Evolutionary conservation across 2,888 invertebrate genomes (phyloP).

Genomic region (Nephrotoma flavescens): DNA sequence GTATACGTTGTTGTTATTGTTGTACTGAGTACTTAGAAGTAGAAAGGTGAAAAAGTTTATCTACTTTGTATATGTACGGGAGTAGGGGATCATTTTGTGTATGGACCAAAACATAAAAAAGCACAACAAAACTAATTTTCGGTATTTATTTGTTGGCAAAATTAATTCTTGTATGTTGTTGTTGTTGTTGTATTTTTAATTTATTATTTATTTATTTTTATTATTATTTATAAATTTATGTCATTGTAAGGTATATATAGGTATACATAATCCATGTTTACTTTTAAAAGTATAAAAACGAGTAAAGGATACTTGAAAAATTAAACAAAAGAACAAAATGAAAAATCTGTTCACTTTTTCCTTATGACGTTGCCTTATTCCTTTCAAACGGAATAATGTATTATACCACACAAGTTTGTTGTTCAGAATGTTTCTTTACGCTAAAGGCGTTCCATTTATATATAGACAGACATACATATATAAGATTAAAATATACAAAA

Average conservation of each 20-base stretch:
- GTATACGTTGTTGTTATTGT: background rate
- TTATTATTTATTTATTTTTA: background rate
- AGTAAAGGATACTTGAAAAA: background rate
- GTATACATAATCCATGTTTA: no score
- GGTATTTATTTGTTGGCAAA: background rate
- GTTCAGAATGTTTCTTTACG: no score
- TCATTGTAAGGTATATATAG: no score
- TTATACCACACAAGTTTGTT: background rate
- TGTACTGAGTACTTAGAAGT: background rate
- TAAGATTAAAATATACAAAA: background rate
- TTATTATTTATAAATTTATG: no score
- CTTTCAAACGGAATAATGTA: background rate
- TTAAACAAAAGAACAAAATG: background rate
- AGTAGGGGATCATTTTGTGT: background rate
- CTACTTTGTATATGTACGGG: background rate
- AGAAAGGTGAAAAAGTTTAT: background rate
- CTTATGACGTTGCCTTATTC: background rate
- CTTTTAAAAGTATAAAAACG: background rate
- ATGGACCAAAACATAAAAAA: background rate
- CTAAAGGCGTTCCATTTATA: background rate
- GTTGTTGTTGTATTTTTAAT: background rate
- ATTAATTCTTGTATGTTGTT: background rate
- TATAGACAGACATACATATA: background rate
- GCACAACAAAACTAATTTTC: background rate
- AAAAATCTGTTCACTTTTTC: background rate